Percentiles rank a stretch among this genome's conserved stretches.
Evolutionary conservation across 2,888 invertebrate genomes (phyloP).

Genomic region (Synergus japonicus): DNA sequence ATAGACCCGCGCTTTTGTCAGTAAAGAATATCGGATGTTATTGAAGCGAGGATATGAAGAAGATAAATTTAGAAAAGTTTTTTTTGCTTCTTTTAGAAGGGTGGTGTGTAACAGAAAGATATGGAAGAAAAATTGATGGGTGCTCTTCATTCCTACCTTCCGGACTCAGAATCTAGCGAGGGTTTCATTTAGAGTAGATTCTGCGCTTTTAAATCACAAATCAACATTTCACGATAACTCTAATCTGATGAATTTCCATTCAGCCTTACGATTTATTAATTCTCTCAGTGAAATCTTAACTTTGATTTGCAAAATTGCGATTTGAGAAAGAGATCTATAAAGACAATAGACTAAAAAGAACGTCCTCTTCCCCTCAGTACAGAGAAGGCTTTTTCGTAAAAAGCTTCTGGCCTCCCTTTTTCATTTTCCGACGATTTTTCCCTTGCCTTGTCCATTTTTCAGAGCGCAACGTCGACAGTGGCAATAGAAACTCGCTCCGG

Average conservation of each 20-base stretch:
- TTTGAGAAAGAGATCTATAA: slow-evolving; percentile 4
- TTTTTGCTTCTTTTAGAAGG: neutral
- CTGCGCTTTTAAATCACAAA: too few relatives aligned
- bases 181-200: too few relatives aligned
- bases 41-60: slow-evolving; percentile 21
- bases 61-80: slow-evolving; percentile 16
- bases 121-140: too few relatives aligned
- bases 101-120: too few relatives aligned
- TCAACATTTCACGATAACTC: too few relatives aligned
- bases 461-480: slow-evolving; percentile 47
- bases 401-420: slow-evolving; percentile 26
- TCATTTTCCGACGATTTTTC: slow-evolving; percentile 28
- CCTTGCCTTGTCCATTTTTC: slow-evolving; percentile 41
- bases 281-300: neutral
- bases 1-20: slow-evolving; percentile 1
- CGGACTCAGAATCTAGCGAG: too few relatives aligned
- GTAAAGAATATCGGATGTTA: slow-evolving; percentile 31
- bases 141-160: too few relatives aligned
- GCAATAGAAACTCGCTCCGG: slow-evolving; percentile 54
- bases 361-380: neutral
- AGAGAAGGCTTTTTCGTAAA: slow-evolving; percentile 11
- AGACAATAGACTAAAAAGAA: neutral
- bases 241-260: too few relatives aligned
- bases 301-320: slow-evolving; percentile 21
- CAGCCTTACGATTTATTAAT: too few relatives aligned